A percentile compares a stretch with the other conserved stretches of the same genome.
Conservation (phyloP, 1,140 invertebrate species). For the Drosophila pachea region DNA sequence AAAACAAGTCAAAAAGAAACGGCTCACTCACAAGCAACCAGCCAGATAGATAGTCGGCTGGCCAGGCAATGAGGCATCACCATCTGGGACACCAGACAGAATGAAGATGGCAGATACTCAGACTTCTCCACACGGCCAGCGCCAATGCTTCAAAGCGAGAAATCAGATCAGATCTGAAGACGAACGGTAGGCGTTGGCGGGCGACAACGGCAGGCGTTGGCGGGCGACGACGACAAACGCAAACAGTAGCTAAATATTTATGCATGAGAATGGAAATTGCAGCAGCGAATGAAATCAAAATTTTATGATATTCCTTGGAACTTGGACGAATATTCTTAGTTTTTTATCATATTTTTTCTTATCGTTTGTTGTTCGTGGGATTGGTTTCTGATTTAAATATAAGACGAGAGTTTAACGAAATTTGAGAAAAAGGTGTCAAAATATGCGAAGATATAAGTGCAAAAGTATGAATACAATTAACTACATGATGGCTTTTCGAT, state of each 20-base stretch:
- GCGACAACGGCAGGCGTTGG: constrained; percentile 18
- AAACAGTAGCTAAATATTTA: constrained; percentile 63
- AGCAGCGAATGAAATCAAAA: constrained; percentile 49
- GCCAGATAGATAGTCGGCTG: neutral
- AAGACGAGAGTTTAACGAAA: constrained; percentile 2
- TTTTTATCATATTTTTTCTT: constrained; percentile 2
- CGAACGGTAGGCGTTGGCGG: neutral
- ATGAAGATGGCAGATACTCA: neutral
- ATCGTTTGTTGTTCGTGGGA: constrained; percentile 5
- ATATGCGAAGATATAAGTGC: no score
- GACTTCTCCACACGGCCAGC: constrained; percentile 7
- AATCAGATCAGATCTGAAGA: constrained; percentile 36
- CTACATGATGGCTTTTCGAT: no score
- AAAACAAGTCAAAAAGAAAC: constrained; percentile 19
- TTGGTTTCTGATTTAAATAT: constrained; percentile 16
- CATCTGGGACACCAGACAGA: constrained; percentile 8
- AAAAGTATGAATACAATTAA: no score
- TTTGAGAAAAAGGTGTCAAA: neutral
- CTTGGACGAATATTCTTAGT: constrained; percentile 33
- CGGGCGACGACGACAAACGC: constrained; percentile 13
- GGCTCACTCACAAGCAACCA: constrained; percentile 36
- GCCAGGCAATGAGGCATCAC: constrained; percentile 17
- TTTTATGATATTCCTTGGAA: constrained; percentile 50
- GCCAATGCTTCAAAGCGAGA: constrained; percentile 12
- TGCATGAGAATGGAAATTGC: constrained; percentile 55